phyloP scores from a whole-genome alignment of 2,113 vertebrate genomes.

The Nothoprocta perdicaria region DNA sequence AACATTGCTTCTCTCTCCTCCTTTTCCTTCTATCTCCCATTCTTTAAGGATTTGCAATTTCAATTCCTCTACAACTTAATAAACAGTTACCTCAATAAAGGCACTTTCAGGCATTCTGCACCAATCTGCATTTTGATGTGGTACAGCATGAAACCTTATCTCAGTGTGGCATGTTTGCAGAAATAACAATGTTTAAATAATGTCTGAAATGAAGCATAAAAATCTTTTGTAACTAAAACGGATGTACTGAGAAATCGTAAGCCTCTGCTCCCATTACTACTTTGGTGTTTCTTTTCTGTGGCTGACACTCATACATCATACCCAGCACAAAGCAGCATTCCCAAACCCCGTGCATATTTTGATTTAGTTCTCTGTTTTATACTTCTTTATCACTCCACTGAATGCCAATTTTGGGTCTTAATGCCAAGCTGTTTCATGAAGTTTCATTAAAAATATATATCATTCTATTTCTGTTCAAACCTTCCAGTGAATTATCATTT shows the following conservation, averaged over 20 bases:
- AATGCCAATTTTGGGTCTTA: conserved; percentile 61
- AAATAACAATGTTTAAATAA: conserved; percentile 83
- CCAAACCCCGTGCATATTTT: conserved; percentile 32
- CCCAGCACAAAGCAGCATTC: conserved; percentile 42
- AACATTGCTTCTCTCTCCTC: conserved; percentile 40
- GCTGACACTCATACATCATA: conserved; percentile 51
- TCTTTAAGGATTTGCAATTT: conserved; percentile 63
- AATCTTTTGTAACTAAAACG: conserved; percentile 76
- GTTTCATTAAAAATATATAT: conserved; percentile 23
- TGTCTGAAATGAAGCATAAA: conserved; percentile 78
- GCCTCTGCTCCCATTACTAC: conserved; percentile 57
- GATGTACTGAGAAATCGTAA: conserved; percentile 71
- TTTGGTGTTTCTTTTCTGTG: conserved; percentile 65
- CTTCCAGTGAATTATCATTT: background rate
- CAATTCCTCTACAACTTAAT: conserved; percentile 73
- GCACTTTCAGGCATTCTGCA: conserved; percentile 45
- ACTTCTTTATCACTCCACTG: conserved; percentile 43
- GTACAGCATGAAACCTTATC: conserved; percentile 80
- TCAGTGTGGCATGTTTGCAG: conserved; percentile 79
- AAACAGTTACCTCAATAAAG: conserved; percentile 77
- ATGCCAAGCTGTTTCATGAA: conserved; percentile 31
- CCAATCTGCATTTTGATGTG: conserved; percentile 77
- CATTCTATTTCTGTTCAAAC: conserved; percentile 53
- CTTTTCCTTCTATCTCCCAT: background rate
- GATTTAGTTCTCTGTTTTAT: conserved; percentile 42